Evolutionary conservation across 30 jellyfish, hydroid and myxozoan species (phyloP).

Genomic region (Clytia hemisphaerica): DNA sequence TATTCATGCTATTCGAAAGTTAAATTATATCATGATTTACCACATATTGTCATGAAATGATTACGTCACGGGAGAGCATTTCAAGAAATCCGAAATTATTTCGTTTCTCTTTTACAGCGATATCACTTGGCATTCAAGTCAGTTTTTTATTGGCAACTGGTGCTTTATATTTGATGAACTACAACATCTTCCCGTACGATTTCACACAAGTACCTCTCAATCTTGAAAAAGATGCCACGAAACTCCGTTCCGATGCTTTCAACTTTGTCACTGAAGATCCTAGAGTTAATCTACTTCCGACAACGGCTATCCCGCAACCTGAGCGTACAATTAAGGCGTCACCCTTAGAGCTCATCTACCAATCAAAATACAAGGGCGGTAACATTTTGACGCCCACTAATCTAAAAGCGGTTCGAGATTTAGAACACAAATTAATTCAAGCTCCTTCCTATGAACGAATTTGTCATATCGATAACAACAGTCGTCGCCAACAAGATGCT

Average conservation of each 20-base stretch:
- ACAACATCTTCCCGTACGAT: constrained; percentile 80
- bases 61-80: background rate
- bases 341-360: constrained; percentile 66
- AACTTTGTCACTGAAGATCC: constrained; percentile 72
- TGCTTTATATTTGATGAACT: constrained; percentile 44
- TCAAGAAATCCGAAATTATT: background rate
- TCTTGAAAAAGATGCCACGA: constrained; percentile 82
- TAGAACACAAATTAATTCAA: constrained; percentile 43
- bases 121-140: constrained; percentile 61
- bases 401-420: constrained; percentile 29
- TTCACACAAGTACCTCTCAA: constrained; percentile 77
- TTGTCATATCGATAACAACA: constrained; percentile 37
- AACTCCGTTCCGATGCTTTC: constrained; percentile 92
- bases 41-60: too few species aligned
- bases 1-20: too few species aligned
- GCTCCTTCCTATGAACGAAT: constrained; percentile 28
- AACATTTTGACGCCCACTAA: constrained; percentile 41
- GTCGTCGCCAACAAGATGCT: constrained; percentile 1
- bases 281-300: constrained; percentile 65
- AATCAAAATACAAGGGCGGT: background rate
- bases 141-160: constrained; percentile 62
- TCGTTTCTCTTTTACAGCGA: constrained; percentile 27
- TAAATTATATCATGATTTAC: too few species aligned
- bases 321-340: constrained; percentile 72
- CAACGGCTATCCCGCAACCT: constrained; percentile 60